Evolutionary conservation across 2,888 invertebrate genomes (phyloP), one percentile per base, ranked within the genome.

Genomic region (Diadegma fenestrale): DNA sequence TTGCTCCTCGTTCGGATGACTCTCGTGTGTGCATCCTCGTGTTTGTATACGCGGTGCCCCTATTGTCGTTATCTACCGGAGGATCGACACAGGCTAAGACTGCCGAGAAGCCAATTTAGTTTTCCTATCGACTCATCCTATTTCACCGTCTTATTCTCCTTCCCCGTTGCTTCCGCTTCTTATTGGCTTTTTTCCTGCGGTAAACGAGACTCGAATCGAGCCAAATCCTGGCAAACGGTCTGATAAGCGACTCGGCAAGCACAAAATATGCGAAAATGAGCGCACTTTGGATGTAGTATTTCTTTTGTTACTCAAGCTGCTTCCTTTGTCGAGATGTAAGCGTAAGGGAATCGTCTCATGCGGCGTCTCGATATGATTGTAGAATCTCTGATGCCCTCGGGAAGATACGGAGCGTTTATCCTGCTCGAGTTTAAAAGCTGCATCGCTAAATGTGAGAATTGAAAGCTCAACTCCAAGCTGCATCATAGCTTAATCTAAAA

Each of bases 41-140:
- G 58, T 58, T 58, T 58, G 26, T 26, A 26, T 22, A 26, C 14
- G 54, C 22, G 26, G 26, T 26, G 12, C 14, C 79, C 78, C 72
- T 41, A 86, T 83, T 87, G 85, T 86, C 82, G 83, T 86, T 87
- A 88, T 86, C 84, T 84, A 26, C 63, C 61, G 43, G 83, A 82
- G 71, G 82, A 88, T 86, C 84, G 82, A 54, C 71, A 63, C 48
- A 58, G 66, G 51, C 26, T 45, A 66, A 73, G 19, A 72, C 71
- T 43, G 30, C 80, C 58, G 66, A 82, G 77, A 72, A 83, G 80
- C 82, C 81, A 83, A 87, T 85, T 88, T 84, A 83, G 80, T 80
- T 85, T 85, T 54, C 66, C 76, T 79, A 82, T 73, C 79, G 73
- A 58, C 19, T 75, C 69, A 14, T 19, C 61, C 54, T 72, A 30